Evolutionary conservation across 2,888 invertebrate species (phyloP).

Genomic region (Andrena bucephala): DNA sequence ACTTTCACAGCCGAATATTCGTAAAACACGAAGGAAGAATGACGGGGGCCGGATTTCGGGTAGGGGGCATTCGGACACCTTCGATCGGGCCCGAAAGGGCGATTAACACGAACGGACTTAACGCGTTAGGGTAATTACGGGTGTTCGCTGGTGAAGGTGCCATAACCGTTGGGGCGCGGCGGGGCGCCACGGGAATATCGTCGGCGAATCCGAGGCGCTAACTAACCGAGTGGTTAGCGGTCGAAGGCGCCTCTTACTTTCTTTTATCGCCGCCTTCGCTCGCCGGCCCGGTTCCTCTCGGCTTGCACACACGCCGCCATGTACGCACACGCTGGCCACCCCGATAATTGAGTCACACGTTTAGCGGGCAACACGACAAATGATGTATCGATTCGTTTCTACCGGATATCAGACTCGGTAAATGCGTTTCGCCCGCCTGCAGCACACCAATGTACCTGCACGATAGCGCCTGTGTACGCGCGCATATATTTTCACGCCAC

Average conservation of each 20-base stretch:
- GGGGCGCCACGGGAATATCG: conserved; percentile 73
- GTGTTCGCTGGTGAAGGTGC: conserved; percentile 72
- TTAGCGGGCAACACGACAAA: conserved; percentile 69
- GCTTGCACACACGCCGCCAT: conserved; percentile 6
- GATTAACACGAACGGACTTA: conserved; percentile 70
- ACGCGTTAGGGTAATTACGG: conserved; percentile 79
- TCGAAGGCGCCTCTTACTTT: conserved; percentile 68
- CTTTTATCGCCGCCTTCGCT: conserved; percentile 66
- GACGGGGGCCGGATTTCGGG: neutral
- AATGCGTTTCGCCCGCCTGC: conserved; percentile 26
- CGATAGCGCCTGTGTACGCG: neutral
- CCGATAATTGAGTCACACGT: conserved; percentile 73
- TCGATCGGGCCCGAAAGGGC: conserved; percentile 67
- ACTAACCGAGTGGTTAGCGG: conserved; percentile 73
- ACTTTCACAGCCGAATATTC: conserved; percentile 1
- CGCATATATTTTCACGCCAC: conserved; percentile 46
- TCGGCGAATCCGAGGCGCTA: conserved; percentile 71
- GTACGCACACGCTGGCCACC: conserved; percentile 37
- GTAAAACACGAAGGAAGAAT: conserved; percentile 23
- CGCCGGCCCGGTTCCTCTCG: conserved; percentile 41
- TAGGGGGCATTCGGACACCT: conserved; percentile 43
- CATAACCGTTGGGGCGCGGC: conserved; percentile 75
- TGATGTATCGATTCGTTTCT: conserved; percentile 76
- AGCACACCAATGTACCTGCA: neutral
- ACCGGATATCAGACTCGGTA: conserved; percentile 74